phyloP scores from a whole-genome alignment of 2,113 vertebrate genomes.

The Onychostruthus taczanowskii region DNA sequence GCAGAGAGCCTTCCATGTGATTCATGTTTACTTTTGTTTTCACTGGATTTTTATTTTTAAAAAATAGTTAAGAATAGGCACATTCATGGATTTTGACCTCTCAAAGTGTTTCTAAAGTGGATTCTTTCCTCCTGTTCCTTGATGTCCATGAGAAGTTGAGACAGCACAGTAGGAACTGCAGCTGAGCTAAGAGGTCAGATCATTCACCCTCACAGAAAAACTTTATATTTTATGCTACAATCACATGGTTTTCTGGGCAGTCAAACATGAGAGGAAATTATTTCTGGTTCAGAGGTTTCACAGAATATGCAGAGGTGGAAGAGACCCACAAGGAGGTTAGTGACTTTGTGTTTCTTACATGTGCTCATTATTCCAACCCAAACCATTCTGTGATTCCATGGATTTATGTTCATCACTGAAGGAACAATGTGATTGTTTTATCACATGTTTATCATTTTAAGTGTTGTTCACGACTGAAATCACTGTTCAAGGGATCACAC shows the following conservation, averaged over 20 bases:
- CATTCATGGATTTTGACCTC: background rate
- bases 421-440: background rate
- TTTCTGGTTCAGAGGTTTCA: background rate
- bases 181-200: background rate
- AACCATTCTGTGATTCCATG: background rate
- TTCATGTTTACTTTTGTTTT: background rate
- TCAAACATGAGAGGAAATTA: background rate
- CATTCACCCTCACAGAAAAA: background rate
- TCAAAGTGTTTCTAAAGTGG: background rate
- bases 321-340: background rate
- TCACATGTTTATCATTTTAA: background rate
- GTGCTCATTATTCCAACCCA: background rate
- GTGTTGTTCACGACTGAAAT: background rate
- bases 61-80: background rate
- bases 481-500: background rate
- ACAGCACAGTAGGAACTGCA: background rate
- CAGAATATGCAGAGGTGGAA: background rate
- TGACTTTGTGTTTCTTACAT: background rate
- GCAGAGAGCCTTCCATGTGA: background rate
- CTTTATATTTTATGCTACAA: background rate
- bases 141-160: accelerated
- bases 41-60: background rate
- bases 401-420: background rate
- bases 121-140: background rate
- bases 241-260: background rate